Evolutionary conservation across 2,888 invertebrate species (phyloP).

Genomic region (Hydrotaea diabolus): DNA sequence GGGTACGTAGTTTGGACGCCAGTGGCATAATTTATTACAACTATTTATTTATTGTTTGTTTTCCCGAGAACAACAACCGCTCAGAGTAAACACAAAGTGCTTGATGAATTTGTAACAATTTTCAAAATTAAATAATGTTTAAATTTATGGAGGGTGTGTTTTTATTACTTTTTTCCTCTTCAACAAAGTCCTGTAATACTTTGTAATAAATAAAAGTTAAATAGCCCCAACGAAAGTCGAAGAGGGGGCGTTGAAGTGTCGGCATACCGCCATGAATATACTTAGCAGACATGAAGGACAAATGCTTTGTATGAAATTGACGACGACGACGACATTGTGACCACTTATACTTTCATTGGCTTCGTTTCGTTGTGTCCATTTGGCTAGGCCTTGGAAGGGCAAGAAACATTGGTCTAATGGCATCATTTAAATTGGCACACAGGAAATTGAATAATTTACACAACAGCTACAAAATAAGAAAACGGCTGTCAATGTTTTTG

Average conservation of each 20-base stretch:
- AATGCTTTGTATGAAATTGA: neutral
- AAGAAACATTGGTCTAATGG: neutral
- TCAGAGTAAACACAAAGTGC: neutral
- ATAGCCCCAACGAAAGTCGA: too few relatives aligned
- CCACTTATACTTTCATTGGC: neutral
- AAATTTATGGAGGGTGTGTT: neutral
- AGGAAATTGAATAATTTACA: constrained; percentile 33
- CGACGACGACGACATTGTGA: neutral
- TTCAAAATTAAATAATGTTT: neutral
- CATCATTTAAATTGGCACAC: neutral
- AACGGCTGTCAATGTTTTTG: neutral
- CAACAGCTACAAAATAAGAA: neutral
- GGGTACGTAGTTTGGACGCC: too few relatives aligned
- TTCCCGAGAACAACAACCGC: too few relatives aligned
- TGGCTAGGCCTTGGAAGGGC: neutral
- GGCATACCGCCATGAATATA: too few relatives aligned
- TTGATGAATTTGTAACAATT: constrained; percentile 7
- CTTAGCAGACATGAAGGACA: too few relatives aligned
- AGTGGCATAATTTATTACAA: too few relatives aligned
- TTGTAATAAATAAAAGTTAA: neutral
- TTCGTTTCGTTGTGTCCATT: neutral
- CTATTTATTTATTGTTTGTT: too few relatives aligned
- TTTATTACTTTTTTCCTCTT: neutral
- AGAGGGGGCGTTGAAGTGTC: neutral
- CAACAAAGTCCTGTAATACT: neutral